Base-by-base conservation (phyloP, 2,797 vertebrate species). In the Bryconaethiops microstoma region DNA sequence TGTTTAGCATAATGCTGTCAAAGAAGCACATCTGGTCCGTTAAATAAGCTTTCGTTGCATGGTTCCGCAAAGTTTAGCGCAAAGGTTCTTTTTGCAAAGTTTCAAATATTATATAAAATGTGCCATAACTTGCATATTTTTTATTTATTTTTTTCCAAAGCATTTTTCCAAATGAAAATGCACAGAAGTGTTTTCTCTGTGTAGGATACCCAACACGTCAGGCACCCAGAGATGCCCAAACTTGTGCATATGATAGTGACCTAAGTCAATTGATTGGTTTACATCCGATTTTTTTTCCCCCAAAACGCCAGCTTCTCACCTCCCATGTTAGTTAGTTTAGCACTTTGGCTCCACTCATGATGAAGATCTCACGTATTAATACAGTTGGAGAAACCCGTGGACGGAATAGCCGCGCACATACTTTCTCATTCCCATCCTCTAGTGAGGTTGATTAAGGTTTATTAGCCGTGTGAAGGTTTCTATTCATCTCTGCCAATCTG, bases 361-460 rank as follows among this genome's bases (percentile, higher is more conserved):
- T 50, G 13, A 71, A 71, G 48, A 71, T 71, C 62, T 64, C 25
- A 19, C 42, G 42, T 5, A 39, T n/a, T 16, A 65, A 17, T 1
- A 65, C 40, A 65, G 40, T 19, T 69, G 42, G 45, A 70, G 42
- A 50, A 70, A 48, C 3, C n/a, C 13, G 23, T 12, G 12, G 42
- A 50, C 13, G 21, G 19, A 1, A 48, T 40, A 68, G 1, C 23
- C 67, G 50, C 29, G 0, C 25, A 73, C 16, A 55, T 72, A 77
- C 64, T 60, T 64, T 62, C 35, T 77, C 29, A 29, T 60, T 77
- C 42, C 17, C 50, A 62, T 77, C 55, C 63, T 77, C 57, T 67
- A 42, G 74, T 76, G 60, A 69, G 74, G 78, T 71, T 84, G 82
- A 84, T 45, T 80, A 84, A 74, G 82, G 52, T 78, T 74, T 74